phyloP scores from a whole-genome alignment of 2,797 vertebrate genomes.

The Lates japonicus region DNA sequence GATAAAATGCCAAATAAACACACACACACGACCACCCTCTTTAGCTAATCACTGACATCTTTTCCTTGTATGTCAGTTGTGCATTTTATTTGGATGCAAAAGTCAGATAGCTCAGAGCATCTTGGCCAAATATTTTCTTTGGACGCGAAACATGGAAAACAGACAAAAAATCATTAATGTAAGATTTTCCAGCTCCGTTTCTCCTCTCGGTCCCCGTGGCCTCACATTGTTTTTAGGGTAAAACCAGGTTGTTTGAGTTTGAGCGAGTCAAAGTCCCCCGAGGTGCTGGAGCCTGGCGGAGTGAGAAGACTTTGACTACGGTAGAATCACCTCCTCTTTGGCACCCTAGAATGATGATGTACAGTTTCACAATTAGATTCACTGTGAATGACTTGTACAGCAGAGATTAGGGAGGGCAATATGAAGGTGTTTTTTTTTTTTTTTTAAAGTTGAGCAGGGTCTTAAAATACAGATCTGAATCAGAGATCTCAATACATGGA shows the following conservation, averaged over 20 bases:
- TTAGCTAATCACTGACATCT: constrained; percentile 27
- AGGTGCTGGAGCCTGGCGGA: constrained; percentile 44
- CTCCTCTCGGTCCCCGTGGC: constrained; percentile 38
- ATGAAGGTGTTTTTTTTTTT: constrained; percentile 13
- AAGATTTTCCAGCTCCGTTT: constrained; percentile 64
- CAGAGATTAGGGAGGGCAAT: constrained; percentile 20
- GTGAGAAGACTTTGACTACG: constrained; percentile 31
- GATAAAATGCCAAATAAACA: constrained; percentile 37
- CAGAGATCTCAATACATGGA: background rate
- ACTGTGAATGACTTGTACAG: constrained; percentile 51
- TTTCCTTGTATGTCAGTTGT: constrained; percentile 34
- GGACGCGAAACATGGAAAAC: constrained; percentile 61
- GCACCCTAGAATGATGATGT: constrained; percentile 54
- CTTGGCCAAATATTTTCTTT: constrained; percentile 69
- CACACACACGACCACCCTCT: constrained; percentile 20
- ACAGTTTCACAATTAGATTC: constrained; percentile 45
- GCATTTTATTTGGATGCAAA: constrained; percentile 70
- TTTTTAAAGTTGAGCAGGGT: background rate
- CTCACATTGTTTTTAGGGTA: constrained; percentile 52
- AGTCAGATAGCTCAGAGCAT: constrained; percentile 54
- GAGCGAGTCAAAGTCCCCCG: constrained; percentile 51
- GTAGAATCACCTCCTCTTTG: constrained; percentile 58
- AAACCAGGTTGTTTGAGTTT: constrained; percentile 68
- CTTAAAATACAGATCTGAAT: constrained; percentile 20
- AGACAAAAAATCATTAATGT: constrained; percentile 70